Conservation (phyloP, 2,113 vertebrate species). For the Poeciliopsis prolifica region DNA sequence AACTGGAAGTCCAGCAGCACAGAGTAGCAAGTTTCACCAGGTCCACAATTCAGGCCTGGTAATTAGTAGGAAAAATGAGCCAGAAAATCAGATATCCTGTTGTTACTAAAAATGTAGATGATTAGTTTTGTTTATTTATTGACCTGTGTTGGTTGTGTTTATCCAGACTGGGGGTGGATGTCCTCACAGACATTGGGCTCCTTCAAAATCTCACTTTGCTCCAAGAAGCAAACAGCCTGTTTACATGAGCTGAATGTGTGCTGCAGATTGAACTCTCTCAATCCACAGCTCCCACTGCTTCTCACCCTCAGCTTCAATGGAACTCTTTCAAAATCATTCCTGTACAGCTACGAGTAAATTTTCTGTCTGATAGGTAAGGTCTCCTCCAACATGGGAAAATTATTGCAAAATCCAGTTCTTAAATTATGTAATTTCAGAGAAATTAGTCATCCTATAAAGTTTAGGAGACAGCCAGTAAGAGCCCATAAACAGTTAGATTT, state of each 20-base stretch:
- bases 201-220: conserved; percentile 29
- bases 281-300: conserved; percentile 39
- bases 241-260: conserved; percentile 28
- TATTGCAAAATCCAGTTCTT: not conserved
- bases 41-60: not conserved
- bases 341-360: conserved; percentile 23
- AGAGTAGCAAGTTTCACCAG: not conserved
- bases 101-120: conserved; percentile 19
- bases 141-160: conserved; percentile 19
- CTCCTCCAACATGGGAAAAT: not conserved
- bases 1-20: not conserved
- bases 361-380: not conserved
- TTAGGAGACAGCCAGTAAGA: not conserved
- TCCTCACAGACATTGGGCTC: conserved; percentile 21
- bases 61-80: not conserved
- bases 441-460: not conserved
- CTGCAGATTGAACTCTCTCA: not conserved
- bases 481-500: not conserved
- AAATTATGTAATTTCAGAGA: not conserved
- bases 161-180: conserved; percentile 22
- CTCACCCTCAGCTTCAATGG: conserved; percentile 9
- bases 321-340: conserved; percentile 2
- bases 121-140: conserved; percentile 49
- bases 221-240: conserved; percentile 40
- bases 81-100: not conserved